A percentile compares a stretch with the other conserved stretches of the same genome.
These are phyloP conservation scores for Epizoanthus illoricatus DNA, from an alignment of 92 coral and sea anemone species.

Conservation along the genomic window DNA sequence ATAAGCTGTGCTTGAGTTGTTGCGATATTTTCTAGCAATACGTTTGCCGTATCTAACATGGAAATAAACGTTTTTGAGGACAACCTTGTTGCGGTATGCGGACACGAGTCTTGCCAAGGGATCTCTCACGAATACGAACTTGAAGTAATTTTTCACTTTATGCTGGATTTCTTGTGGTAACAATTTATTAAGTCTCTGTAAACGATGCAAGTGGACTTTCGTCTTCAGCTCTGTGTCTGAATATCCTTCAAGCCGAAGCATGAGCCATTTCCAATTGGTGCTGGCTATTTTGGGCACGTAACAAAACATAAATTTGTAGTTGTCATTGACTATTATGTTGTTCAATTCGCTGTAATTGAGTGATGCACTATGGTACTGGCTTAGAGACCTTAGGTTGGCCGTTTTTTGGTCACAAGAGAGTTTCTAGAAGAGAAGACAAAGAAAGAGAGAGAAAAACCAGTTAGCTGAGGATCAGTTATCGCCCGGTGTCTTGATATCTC, in stretches of 20 bases:
- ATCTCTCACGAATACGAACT: constrained; percentile 51
- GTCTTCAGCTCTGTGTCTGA: constrained; percentile 4
- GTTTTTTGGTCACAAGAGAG: too few relatives aligned
- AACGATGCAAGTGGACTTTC: constrained; percentile 25
- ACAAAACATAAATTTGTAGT: constrained; percentile 45
- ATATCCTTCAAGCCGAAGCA: constrained; percentile 39
- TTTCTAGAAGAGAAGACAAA: constrained; percentile 10
- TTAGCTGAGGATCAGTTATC: too few relatives aligned
- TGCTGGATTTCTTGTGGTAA: background rate
- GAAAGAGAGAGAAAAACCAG: too few relatives aligned
- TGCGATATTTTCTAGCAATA: constrained; percentile 25
- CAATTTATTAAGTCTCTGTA: constrained; percentile 31
- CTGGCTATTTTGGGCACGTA: constrained; percentile 46
- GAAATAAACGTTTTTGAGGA: background rate
- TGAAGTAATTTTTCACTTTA: constrained; percentile 24
- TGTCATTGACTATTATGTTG: constrained; percentile 35
- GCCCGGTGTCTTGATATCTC: too few relatives aligned
- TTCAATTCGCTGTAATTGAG: background rate
- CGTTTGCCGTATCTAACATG: constrained; percentile 17
- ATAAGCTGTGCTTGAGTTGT: background rate
- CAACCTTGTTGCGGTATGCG: constrained; percentile 46
- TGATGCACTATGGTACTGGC: background rate
- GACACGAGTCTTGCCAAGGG: constrained; percentile 48
- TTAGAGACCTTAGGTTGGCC: background rate
- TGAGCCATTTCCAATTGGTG: constrained; percentile 44